These are phyloP conservation scores for Drosophila prolongata DNA, from an alignment of 2,888 invertebrate genomes.

Conservation along the genomic window DNA sequence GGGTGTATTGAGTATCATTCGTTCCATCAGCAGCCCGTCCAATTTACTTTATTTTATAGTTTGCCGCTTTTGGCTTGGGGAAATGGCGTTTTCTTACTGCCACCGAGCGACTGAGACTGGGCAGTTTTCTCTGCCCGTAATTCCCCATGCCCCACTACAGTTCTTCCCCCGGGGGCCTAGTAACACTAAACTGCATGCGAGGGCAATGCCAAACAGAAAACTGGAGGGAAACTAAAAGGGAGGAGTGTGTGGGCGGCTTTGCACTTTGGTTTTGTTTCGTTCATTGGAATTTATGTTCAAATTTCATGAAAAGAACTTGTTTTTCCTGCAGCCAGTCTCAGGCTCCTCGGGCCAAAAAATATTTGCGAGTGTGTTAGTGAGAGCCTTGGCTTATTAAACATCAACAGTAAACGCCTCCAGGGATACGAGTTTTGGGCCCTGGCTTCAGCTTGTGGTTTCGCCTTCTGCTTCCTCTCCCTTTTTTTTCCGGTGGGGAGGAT, in stretches of 20 bases:
- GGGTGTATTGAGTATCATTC: background rate
- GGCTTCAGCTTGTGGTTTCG: conserved; percentile 38
- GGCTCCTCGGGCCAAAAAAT: conserved; percentile 18
- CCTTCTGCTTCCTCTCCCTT: conserved; percentile 31
- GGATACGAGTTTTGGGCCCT: conserved; percentile 16
- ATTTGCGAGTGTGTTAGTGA: conserved; percentile 25
- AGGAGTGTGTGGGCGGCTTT: conserved; percentile 47
- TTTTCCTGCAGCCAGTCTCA: conserved; percentile 49
- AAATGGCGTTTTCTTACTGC: conserved; percentile 62
- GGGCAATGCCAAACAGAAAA: conserved; percentile 44
- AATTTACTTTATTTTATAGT: conserved; percentile 44
- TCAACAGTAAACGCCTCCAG: conserved; percentile 69
- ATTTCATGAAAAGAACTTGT: conserved; percentile 74
- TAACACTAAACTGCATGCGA: conserved; percentile 69
- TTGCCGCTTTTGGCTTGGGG: conserved; percentile 36
- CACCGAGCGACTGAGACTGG: conserved; percentile 41
- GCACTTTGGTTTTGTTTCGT: conserved; percentile 71
- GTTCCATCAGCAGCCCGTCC: background rate
- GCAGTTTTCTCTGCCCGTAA: conserved; percentile 59
- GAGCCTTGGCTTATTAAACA: conserved; percentile 65
- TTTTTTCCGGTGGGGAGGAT: conserved; percentile 30
- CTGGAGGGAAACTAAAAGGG: conserved; percentile 5
- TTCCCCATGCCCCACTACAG: conserved; percentile 23
- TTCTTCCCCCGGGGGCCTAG: conserved; percentile 51
- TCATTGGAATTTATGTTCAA: conserved; percentile 75